These are phyloP conservation scores for Leptinotarsa haldemani DNA, from an alignment of 2,888 invertebrate species.

Conservation along the genomic window DNA sequence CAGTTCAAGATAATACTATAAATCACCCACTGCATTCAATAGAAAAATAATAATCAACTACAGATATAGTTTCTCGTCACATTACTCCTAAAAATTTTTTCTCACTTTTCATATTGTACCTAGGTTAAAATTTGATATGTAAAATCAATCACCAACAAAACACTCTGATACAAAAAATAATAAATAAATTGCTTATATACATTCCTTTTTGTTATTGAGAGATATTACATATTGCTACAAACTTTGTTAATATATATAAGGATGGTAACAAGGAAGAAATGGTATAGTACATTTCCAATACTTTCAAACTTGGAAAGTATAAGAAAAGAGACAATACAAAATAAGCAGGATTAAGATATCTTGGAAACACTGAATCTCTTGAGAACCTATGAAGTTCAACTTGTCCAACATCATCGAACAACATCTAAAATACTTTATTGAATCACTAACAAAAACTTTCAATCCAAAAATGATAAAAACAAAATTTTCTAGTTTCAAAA, in stretches of 20 bases:
- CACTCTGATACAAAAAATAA: conserved; percentile 13
- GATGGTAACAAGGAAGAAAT: neutral
- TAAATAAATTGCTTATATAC: conserved; percentile 27
- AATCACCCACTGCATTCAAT: conserved; percentile 35
- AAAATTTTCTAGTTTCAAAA: neutral
- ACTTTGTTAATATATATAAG: neutral
- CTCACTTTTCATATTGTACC: conserved; percentile 32
- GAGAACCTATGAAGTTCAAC: neutral
- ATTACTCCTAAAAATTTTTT: conserved; percentile 25
- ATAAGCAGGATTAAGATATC: conserved; percentile 2
- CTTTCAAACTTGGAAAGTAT: neutral
- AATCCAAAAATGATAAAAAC: neutral
- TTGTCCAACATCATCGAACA: neutral
- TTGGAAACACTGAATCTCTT: neutral
- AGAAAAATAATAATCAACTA: conserved; percentile 40
- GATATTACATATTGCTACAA: conserved; percentile 12
- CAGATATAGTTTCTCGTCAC: conserved; percentile 10
- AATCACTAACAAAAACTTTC: too few relatives aligned
- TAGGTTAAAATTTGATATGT: conserved; percentile 34
- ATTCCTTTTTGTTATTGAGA: conserved; percentile 11
- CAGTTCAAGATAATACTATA: conserved; percentile 30
- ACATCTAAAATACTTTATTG: too few relatives aligned
- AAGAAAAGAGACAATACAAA: neutral
- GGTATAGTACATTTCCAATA: neutral
- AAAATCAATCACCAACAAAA: conserved; percentile 33